Percentiles rank a stretch among this genome's conserved stretches.
Evolutionary conservation across 2,888 invertebrate genomes (phyloP).

Genomic region (Stenurella melanura): DNA sequence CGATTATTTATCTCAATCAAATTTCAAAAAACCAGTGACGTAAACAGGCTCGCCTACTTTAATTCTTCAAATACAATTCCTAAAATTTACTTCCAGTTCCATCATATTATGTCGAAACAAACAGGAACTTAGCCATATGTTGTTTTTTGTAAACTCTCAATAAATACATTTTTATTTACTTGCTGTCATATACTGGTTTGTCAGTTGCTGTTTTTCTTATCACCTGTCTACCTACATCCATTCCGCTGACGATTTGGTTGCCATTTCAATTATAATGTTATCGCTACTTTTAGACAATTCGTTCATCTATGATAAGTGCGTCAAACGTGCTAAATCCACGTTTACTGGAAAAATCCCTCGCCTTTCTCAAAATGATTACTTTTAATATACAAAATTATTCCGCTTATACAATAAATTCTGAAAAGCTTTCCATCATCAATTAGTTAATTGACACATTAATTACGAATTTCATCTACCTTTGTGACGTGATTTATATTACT

Average conservation of each 20-base stretch:
- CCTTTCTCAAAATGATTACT: background rate
- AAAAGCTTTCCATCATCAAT: constrained; percentile 3
- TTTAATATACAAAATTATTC: background rate
- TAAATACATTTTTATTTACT: background rate
- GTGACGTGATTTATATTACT: background rate
- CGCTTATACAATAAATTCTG: background rate
- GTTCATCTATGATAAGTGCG: background rate
- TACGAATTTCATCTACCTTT: background rate
- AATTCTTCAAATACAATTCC: too few relatives aligned
- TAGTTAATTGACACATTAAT: constrained; percentile 2
- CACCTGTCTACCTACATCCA: constrained; percentile 1
- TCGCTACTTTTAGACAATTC: background rate
- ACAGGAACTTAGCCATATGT: background rate
- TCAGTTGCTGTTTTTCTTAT: background rate
- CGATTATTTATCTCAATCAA: too few relatives aligned
- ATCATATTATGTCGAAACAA: background rate
- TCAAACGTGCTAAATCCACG: background rate
- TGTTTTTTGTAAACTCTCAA: background rate
- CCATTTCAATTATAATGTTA: constrained; percentile 1
- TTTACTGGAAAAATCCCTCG: background rate
- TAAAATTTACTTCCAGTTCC: background rate
- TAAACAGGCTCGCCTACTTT: too few relatives aligned
- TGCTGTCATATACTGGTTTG: background rate
- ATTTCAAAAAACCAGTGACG: too few relatives aligned
- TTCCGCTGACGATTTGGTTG: background rate